A percentile compares a stretch with the other conserved stretches of the same genome.
Conservation (phyloP, 2,888 invertebrate genomes). For the Geotrupes spiniger region DNA sequence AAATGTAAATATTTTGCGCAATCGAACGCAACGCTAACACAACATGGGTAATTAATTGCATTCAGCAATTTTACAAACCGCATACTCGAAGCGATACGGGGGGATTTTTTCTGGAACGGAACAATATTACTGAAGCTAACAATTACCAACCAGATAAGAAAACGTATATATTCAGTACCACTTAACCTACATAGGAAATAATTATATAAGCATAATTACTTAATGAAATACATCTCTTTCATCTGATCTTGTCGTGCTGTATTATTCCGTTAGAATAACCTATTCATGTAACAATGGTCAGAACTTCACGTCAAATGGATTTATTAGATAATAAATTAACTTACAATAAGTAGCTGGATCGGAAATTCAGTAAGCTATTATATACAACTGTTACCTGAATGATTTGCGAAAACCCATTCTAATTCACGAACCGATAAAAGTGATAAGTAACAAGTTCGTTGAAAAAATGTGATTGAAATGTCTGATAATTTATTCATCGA, state of each 20-base stretch:
- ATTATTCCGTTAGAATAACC: slow-evolving; percentile 1
- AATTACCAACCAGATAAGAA: neutral
- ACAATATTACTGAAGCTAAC: no score
- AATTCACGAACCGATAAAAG: no score
- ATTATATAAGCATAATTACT: slow-evolving; percentile 2
- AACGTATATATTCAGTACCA: neutral
- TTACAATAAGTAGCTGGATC: neutral
- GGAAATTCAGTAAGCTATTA: neutral
- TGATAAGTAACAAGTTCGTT: no score
- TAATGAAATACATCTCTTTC: neutral
- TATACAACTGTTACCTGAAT: slow-evolving; percentile 2
- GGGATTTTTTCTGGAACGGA: no score
- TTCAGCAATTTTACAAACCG: no score
- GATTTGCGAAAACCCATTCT: no score
- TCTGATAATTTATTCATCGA: no score
- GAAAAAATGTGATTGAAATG: no score
- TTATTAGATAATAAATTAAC: slow-evolving; percentile 2
- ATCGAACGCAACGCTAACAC: no score
- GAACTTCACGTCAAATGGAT: neutral
- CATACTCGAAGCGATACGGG: no score
- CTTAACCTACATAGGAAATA: neutral
- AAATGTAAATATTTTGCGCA: no score
- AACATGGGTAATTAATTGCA: no score
- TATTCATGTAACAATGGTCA: neutral
- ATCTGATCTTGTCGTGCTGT: neutral